These are phyloP conservation scores for Palythoa caribaeorum DNA, from an alignment of 92 coral and sea anemone species.

Conservation along the genomic window DNA sequence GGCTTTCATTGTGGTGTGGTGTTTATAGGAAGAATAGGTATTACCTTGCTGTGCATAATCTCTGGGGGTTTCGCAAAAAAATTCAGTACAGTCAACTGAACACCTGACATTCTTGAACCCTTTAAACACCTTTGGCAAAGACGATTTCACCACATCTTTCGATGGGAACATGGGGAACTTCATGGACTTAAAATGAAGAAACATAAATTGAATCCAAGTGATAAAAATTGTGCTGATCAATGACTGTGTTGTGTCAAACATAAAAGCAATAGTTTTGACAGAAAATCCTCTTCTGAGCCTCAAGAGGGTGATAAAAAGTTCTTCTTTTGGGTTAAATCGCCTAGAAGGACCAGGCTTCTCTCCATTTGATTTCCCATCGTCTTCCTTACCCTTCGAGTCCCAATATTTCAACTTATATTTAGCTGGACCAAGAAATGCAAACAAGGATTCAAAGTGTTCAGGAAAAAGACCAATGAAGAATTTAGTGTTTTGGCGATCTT, in stretches of 20 bases:
- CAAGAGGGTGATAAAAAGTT: not conserved
- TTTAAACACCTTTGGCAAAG: constrained; percentile 26
- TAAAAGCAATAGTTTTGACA: not conserved
- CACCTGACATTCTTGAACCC: constrained; percentile 24
- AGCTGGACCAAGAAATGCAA: constrained; percentile 35
- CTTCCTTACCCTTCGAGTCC: constrained; percentile 25
- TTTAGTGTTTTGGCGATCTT: constrained; percentile 21
- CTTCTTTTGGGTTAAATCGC: constrained; percentile 17
- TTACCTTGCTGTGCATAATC: constrained; percentile 36
- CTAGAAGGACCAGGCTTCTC: constrained; percentile 28
- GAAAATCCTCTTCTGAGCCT: not conserved
- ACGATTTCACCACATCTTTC: not conserved
- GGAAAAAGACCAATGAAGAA: constrained; percentile 42
- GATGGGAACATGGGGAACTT: not conserved
- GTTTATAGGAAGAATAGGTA: constrained; percentile 14
- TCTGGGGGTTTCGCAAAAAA: constrained; percentile 11
- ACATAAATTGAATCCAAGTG: not conserved
- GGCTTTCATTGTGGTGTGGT: constrained; percentile 10
- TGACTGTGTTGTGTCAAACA: not conserved
- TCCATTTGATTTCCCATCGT: constrained; percentile 17
- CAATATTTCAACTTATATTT: constrained; percentile 22
- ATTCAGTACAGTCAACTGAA: constrained; percentile 33
- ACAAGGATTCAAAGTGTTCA: constrained; percentile 43
- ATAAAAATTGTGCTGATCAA: not conserved
- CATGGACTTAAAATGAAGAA: not conserved